Conservation (phyloP, 2,888 invertebrate species). For the Limulus polyphemus region DNA sequence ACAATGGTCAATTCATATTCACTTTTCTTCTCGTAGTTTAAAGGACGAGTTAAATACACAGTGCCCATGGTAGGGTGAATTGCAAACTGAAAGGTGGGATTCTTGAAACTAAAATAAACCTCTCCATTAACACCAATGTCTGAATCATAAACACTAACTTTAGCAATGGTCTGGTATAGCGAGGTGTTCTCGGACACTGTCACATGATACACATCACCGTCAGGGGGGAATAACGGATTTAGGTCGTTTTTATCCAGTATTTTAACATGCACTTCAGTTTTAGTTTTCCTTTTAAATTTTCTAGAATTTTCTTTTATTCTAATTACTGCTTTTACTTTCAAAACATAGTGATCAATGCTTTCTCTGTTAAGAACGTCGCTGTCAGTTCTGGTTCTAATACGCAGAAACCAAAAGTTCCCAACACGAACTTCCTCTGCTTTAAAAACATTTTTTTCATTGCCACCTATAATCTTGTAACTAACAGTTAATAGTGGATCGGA, state of each 20-base stretch:
- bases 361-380: constrained; percentile 77
- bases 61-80: constrained; percentile 87
- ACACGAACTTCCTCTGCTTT: constrained; percentile 73
- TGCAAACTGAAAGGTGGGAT: constrained; percentile 63
- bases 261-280: constrained; percentile 54
- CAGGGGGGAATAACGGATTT: constrained; percentile 79
- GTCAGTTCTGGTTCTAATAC: constrained; percentile 73
- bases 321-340: constrained; percentile 58
- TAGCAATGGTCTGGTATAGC: constrained; percentile 58
- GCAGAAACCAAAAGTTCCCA: constrained; percentile 88
- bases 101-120: constrained; percentile 84
- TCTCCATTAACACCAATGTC: constrained; percentile 92
- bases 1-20: constrained; percentile 62
- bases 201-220: constrained; percentile 54
- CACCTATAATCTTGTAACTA: constrained; percentile 71
- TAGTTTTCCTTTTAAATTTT: constrained; percentile 48
- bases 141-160: constrained; percentile 74
- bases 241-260: constrained; percentile 80
- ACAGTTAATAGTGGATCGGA: constrained; percentile 39
- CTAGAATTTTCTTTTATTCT: constrained; percentile 18
- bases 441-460: constrained; percentile 80
- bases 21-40: constrained; percentile 53
- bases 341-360: constrained; percentile 64
- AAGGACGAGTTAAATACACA: constrained; percentile 63
- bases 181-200: constrained; percentile 79